Evolutionary conservation across 2,888 invertebrate genomes (phyloP), one percentile per base, ranked within the genome.

Genomic region (Dryobota labecula): DNA sequence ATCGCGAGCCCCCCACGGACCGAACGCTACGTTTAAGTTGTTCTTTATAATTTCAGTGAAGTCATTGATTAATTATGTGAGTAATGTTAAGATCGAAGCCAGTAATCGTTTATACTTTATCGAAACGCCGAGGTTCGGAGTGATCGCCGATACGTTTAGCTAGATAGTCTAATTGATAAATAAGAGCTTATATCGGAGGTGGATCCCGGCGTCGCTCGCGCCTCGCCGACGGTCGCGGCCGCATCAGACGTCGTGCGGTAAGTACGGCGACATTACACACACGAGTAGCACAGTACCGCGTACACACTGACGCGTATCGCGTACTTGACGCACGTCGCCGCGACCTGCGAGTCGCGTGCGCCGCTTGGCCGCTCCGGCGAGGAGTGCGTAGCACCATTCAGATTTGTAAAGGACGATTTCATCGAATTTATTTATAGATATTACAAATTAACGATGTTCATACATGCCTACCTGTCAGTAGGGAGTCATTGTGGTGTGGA

Each of bases 371-470:
- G 81, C 81, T 62, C 64, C 87, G 88, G 89, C 90, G 90, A 88
- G 88, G 86, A 82, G 88, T 87, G 92, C 90, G 85, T 79, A 80
- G 88, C 91, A 92, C 88, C 84, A 83, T 88, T 89, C 90, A 90
- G 80, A 91, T 89, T 91, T 92, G 91, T 92, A 92, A 94, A 91
- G 93, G 95, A 95, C 95, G 93, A 95, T 95, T 94, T 93, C 95
- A 95, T 95, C 95, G 95, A 95, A 95, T 95, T 95, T 95, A 95
- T 95, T 95, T 95, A 94, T 95, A 95, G 94, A 94, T 93, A 94
- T 94, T 94, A 92, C 94, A 92, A 94, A 95, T 91, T 92, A 92
- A 94, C 91, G 92, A 93, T 91, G 93, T 92, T 92, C 93, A 91
- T 91, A 90, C 90, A 90, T 90, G 92, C 93, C 94, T 90, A 89